Conservation (phyloP, 64 coral and sea anemone species). For the Montipora foliosa region DNA sequence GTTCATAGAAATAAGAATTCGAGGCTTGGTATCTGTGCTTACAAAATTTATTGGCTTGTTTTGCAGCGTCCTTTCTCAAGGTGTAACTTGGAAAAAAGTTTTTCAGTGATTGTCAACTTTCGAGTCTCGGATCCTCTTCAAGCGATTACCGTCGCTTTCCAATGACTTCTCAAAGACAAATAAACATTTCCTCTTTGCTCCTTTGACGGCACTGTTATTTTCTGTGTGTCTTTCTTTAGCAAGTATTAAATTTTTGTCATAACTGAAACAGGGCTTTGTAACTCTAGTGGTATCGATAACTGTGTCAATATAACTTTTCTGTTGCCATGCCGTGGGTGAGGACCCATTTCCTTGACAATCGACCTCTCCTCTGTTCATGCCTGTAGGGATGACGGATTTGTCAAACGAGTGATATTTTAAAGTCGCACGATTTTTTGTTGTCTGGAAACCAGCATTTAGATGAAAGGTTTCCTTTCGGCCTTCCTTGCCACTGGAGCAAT, state of each 20-base stretch:
- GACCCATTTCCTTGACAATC: neutral
- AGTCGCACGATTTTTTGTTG: neutral
- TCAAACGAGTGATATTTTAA: neutral
- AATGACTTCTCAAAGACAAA: neutral
- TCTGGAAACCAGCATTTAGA: neutral
- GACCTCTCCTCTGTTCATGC: neutral
- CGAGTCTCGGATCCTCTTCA: no score
- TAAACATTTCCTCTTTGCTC: neutral
- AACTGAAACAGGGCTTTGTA: neutral
- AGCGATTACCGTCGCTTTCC: no score
- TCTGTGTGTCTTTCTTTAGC: neutral
- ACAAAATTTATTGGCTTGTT: no score
- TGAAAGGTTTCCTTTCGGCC: neutral
- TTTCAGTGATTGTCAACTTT: no score
- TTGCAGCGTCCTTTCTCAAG: no score
- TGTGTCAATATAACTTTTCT: neutral
- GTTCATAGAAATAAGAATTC: no score
- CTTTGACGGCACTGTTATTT: neutral
- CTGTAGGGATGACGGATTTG: neutral
- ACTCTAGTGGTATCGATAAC: neutral
- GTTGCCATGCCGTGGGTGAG: neutral
- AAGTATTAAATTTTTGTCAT: neutral
- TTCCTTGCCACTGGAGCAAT: neutral
- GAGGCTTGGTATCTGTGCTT: no score
- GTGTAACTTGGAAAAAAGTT: no score